A percentile compares a stretch with the other conserved stretches of the same genome.
These are phyloP conservation scores for Isichthys henryi DNA, from an alignment of 2,113 vertebrate genomes.

Conservation along the genomic window DNA sequence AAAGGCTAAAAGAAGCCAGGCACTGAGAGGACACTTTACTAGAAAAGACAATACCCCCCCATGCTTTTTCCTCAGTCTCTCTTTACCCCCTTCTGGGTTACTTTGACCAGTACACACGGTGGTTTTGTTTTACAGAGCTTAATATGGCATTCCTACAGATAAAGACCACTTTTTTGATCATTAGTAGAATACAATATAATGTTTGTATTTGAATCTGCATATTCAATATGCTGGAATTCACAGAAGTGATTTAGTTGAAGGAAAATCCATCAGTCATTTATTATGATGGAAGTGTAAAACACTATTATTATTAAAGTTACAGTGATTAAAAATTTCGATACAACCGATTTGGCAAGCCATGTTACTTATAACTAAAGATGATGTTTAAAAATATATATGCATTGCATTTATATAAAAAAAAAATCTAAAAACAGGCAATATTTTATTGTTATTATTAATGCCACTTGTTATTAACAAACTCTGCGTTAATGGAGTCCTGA, in stretches of 20 bases:
- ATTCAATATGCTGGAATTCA: background rate
- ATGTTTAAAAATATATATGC: background rate
- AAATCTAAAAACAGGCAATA: background rate
- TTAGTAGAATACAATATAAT: background rate
- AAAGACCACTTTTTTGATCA: background rate
- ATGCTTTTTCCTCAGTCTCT: constrained; percentile 40
- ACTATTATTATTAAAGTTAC: background rate
- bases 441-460: background rate
- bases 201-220: constrained; percentile 9
- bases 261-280: background rate
- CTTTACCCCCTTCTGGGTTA: constrained; percentile 25
- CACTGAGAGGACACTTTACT: constrained; percentile 56
- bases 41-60: constrained; percentile 52
- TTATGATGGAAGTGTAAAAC: background rate
- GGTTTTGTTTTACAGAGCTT: constrained; percentile 20
- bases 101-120: constrained; percentile 5
- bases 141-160: constrained; percentile 2
- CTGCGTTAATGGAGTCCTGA: background rate
- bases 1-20: constrained; percentile 54
- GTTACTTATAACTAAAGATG: background rate
- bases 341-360: background rate
- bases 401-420: background rate
- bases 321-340: background rate
- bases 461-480: background rate
- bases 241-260: background rate